A percentile compares a stretch with the other conserved stretches of the same genome.
These are phyloP conservation scores for Mamestra configurata DNA, from an alignment of 1,140 invertebrate genomes.

Conservation along the genomic window DNA sequence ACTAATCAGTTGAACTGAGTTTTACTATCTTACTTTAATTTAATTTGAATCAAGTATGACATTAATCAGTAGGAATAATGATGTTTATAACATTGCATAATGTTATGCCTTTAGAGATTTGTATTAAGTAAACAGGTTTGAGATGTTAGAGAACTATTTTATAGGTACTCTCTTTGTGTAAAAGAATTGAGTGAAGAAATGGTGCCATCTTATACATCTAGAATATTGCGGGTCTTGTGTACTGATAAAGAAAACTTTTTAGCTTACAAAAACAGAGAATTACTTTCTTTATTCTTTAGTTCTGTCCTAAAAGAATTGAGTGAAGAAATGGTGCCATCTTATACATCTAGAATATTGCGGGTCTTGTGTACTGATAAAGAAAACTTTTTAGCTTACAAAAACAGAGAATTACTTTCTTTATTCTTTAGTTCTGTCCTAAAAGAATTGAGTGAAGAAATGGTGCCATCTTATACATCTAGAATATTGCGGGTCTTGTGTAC, in stretches of 20 bases:
- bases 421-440: too few species aligned
- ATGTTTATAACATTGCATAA: constrained; percentile 29
- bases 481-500: too few species aligned
- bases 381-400: too few species aligned
- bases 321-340: neutral
- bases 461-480: too few species aligned
- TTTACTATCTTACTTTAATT: neutral
- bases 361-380: too few species aligned
- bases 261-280: too few species aligned
- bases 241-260: too few species aligned
- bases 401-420: too few species aligned
- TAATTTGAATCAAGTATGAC: neutral
- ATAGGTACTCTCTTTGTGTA: neutral
- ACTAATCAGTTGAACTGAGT: neutral
- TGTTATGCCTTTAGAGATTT: constrained; percentile 28
- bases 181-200: neutral
- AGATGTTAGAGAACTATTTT: constrained; percentile 1
- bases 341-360: too few species aligned
- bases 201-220: too few species aligned
- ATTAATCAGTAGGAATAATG: constrained; percentile 14
- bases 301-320: neutral
- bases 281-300: too few species aligned
- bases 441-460: neutral
- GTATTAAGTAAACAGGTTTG: constrained; percentile 4
- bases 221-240: too few species aligned